Base-by-base conservation (phyloP, 2,888 invertebrate genomes). In the Melolontha melolontha region DNA sequence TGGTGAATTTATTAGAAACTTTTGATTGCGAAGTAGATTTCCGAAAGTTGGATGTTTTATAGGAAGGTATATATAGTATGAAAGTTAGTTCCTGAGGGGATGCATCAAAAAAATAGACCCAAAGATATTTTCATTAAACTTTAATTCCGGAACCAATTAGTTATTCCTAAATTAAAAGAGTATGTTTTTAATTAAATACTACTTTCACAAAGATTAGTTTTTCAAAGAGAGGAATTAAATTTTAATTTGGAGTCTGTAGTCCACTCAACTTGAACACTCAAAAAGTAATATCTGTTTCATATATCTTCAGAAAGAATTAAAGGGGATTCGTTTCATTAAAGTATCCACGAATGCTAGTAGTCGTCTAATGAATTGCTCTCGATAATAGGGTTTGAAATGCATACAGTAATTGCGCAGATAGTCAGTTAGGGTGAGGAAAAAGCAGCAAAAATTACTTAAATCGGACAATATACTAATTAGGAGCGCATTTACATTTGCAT, bases 251-350 rank as follows among this genome's bases (percentile, higher is more conserved):
- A 51, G 22, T 17, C 17, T 4, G 47, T 16, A 17, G 6, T 51
- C 16, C 22, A 51, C 29, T 51, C 42, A 39, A 22, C 41, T 11
- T 10, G 14, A 14, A 42, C 16, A 16, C 59, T 39, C 59, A 17
- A 41, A 40, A 59, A 59, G 59, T 59, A 59, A 59, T 59, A 59
- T 42, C 59, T 59, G 59, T 42, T 59, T 59, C 27, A n/a, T 51
- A 12, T 29, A 29, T 51, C 27, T 22, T 22, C n/a, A 22, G 5
- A 16, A 27, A 39, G 59, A 59, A 59, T 59, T 42, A 59, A 42
- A 22, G 34, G 59, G 59, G 59, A 59, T 59, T 17, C 40, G 42
- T 59, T 59, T 59, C 59, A 41, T 59, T 59, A 59, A 27, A 41
- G 41, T 40, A 59, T 59, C 42, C 41, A 40, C 41, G 42, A 16